Percentiles rank a stretch among this genome's conserved stretches.
phyloP scores from a whole-genome alignment of 2,888 invertebrate genomes.

The Erebia palarica region DNA sequence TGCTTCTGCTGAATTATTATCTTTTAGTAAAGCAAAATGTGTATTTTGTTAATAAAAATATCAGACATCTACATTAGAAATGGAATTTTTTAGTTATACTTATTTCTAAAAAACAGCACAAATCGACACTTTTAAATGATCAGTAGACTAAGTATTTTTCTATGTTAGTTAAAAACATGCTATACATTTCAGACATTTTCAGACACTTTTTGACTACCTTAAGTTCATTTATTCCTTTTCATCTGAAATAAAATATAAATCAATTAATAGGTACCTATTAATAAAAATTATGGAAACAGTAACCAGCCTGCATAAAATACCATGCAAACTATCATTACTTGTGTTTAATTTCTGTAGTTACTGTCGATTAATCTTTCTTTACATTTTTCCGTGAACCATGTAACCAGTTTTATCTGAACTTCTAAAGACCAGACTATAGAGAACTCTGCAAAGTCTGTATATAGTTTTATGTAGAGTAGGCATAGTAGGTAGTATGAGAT shows the following conservation, averaged over 20 bases:
- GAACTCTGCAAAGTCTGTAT: background rate
- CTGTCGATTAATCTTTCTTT: no score
- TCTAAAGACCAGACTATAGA: background rate
- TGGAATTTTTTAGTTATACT: no score
- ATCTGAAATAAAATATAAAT: slow-evolving; percentile 61
- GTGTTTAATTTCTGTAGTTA: no score
- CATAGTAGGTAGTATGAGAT: no score
- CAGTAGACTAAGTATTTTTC: slow-evolving; percentile 20
- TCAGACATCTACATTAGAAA: background rate
- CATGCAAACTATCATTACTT: no score
- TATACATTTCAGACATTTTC: slow-evolving; percentile 24
- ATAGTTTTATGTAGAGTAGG: background rate
- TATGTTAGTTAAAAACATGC: slow-evolving; percentile 40
- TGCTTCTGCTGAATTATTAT: no score
- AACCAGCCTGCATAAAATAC: no score
- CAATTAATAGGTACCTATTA: background rate
- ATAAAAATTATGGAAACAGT: background rate
- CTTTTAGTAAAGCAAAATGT: no score
- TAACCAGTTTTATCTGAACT: background rate
- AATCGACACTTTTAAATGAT: slow-evolving; percentile 2
- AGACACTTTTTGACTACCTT: slow-evolving; percentile 53
- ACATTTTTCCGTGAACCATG: background rate
- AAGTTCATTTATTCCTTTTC: slow-evolving; percentile 62
- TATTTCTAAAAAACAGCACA: slow-evolving; percentile 1
- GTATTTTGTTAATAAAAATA: background rate